Evolutionary conservation across 2,113 vertebrate genomes (phyloP), one percentile per base, ranked within the genome.

Genomic region (Neotoma lepida): DNA sequence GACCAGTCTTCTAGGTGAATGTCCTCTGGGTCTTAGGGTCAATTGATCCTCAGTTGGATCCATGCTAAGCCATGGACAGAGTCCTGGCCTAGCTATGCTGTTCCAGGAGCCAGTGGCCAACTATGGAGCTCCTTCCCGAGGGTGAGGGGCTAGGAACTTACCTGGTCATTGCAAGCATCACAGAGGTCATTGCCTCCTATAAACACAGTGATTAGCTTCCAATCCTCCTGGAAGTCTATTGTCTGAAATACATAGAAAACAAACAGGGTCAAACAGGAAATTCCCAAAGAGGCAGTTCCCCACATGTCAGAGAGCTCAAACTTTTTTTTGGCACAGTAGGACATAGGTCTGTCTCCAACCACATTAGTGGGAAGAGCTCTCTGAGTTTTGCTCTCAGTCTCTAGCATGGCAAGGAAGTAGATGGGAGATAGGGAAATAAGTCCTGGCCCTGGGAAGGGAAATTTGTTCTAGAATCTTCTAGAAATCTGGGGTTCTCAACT

Each of bases 171-270:
- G 22, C 98, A 99, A 95, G 30, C 54, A 0, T 0, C 0, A 9
- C 98, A 99, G 6, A 99, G 97, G 93, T 99, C 98, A 24, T 98
- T 99, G 97, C 97, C 97, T 86, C 98, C 98, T 86, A 98, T 97
- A 77, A 99, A 98, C 46, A 99, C 1, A 0, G 98, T 99, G 94
- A 99, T 95, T n/a, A 99, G 49, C 95, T 99, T 99, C 98, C 98
- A 99, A 51, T 99, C 98, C 24, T 97, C 96, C 74, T 98, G 88
- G 30, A 98, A 97, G 94, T 98, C 95, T 95, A 98, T 96, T 6
- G 49, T 97, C 98, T 98, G 94, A 86, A 88, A 98, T 15, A 4
- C 63, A 96, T 30, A 86, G 41, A 51, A 94, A 89, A 93, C 46
- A 46, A 76, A 64, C 49, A 94, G 61, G n/a, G 74, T 81, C 46